Percentiles rank a stretch among this genome's conserved stretches.
Conservation (phyloP, 2,113 vertebrate species). For the Indicator indicator region DNA sequence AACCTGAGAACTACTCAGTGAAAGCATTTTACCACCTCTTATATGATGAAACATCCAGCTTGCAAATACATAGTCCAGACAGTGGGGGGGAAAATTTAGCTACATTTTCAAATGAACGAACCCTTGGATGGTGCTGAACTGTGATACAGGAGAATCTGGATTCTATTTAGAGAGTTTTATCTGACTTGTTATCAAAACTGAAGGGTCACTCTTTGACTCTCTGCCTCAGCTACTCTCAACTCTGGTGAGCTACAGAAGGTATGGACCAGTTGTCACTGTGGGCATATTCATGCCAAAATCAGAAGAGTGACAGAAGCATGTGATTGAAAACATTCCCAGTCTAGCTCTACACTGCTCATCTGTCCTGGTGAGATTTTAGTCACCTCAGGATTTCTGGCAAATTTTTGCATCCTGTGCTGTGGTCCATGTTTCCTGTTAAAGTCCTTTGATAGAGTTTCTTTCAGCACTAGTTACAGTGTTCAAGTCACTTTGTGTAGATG, state of each 20-base stretch:
- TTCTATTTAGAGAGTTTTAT: background rate
- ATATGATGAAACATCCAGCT: background rate
- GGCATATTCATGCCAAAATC: background rate
- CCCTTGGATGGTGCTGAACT: background rate
- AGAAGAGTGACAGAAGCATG: background rate
- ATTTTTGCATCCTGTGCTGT: background rate
- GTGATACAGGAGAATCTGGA: background rate
- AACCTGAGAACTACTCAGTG: background rate
- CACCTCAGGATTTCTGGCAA: background rate
- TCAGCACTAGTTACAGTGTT: background rate
- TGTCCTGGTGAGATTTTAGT: background rate
- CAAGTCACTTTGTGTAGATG: background rate
- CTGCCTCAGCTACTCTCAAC: background rate
- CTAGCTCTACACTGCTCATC: background rate
- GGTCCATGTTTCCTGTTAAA: background rate
- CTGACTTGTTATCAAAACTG: background rate
- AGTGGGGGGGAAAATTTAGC: background rate
- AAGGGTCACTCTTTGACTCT: background rate
- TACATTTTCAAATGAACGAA: background rate
- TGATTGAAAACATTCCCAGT: background rate
- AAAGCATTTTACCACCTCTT: background rate
- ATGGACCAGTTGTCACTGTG: background rate
- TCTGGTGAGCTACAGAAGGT: background rate
- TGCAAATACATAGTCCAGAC: background rate
- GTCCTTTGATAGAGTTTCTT: background rate